Evolutionary conservation across 2,113 vertebrate species (phyloP), one percentile per base, ranked within the genome.

Genomic region (Riparia riparia): DNA sequence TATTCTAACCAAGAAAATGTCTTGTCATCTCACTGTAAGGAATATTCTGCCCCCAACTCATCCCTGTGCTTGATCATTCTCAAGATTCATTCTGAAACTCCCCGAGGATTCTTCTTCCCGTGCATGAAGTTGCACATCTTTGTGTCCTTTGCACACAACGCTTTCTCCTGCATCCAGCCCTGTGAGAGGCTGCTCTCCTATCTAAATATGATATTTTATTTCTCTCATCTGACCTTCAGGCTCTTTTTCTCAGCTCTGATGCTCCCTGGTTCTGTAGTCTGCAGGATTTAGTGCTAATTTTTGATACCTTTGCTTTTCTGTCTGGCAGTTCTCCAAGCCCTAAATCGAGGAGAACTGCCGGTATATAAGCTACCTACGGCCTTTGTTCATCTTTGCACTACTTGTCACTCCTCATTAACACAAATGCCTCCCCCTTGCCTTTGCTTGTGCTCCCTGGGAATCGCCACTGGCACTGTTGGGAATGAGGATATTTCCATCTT

Each of bases 401-500:
- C 32, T 81, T 57, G 26, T 64, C 69, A 63, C 17, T 80, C 56
- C 63, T 78, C 28, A 37, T 70, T 54, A 82, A 82, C 37, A 34
- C 37, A 74, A 66, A 71, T 19, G 45, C 24, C 32, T 24, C 47
- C 78, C 47, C 1, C 0, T 49, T 50, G 37, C 34, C 24, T 81
- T 90, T 86, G 51, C 39, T 73, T 21, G 3, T 20, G 18, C 21
- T 89, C 19, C 68, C 68, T 74, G 42, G n/a, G 64, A 92, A 61
- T 82, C 69, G 61, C n/a, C 45, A 47, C 53, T 58, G 49, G 29
- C 37, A 51, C 32, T 79, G 51, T 13, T 3, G n/a, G 73, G 66
- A 85, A 85, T 47, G 64, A 93, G 47, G 18, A 19, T 56, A 50
- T 90, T 92, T 70, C 86, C 68, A 86, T 70, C 68, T 88, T 42